Conservation (phyloP, 1,140 invertebrate species). For the Drosophila orena region DNA sequence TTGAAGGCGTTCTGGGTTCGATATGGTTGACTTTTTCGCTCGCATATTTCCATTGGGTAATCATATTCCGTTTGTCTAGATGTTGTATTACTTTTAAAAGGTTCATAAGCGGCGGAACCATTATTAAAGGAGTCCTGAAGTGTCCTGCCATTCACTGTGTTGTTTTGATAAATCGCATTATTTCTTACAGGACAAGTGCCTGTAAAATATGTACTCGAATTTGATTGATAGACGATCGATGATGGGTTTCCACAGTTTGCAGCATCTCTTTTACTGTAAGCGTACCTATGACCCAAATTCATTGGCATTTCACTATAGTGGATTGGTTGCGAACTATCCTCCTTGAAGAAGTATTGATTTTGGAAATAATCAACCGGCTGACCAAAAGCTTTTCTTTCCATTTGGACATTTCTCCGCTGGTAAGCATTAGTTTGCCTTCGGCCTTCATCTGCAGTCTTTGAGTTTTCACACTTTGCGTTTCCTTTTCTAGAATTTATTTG, state of each 20-base stretch:
- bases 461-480: neutral
- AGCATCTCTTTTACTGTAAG: neutral
- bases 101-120: neutral
- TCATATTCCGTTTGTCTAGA: neutral
- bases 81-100: neutral
- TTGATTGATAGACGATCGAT: neutral
- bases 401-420: too few species aligned
- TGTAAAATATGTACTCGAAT: too few species aligned
- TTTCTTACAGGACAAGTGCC: neutral
- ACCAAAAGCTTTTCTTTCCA: neutral
- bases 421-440: neutral
- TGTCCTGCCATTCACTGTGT: neutral
- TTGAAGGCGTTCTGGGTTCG: neutral
- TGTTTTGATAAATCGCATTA: too few species aligned
- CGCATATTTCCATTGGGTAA: neutral
- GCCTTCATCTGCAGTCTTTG: neutral
- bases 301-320: neutral
- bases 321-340: neutral
- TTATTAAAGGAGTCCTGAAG: neutral
- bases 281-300: too few species aligned
- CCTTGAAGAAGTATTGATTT: neutral
- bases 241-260: neutral
- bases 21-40: neutral
- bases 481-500: constrained; percentile 18
- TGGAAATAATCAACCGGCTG: too few species aligned